phyloP scores from a whole-genome alignment of 2,888 invertebrate species.

The Lissocephala sabroskyi region DNA sequence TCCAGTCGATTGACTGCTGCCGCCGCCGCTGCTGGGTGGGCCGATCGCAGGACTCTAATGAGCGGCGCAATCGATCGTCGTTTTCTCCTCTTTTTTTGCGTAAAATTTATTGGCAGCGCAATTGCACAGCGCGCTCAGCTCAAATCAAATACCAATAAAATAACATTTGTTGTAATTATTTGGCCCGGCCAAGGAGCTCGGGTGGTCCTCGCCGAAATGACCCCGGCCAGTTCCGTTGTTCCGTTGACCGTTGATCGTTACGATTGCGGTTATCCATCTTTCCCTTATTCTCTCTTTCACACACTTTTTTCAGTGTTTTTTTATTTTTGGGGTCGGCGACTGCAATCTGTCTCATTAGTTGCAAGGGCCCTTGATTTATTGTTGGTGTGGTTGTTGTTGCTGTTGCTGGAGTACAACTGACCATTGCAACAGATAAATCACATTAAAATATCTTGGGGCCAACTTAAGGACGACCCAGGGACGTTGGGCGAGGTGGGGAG shows the following conservation, averaged over 20 bases:
- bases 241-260: no score
- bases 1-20: constrained; percentile 1
- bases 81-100: constrained; percentile 9
- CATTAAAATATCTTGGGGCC: constrained; percentile 51
- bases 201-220: constrained; percentile 9
- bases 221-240: constrained; percentile 4
- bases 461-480: constrained; percentile 6
- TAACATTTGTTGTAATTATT: constrained; percentile 58
- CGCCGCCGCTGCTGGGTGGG: no score
- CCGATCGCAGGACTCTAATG: no score
- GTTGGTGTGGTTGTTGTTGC: constrained; percentile 16
- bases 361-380: constrained; percentile 50
- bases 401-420: constrained; percentile 16
- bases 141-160: constrained; percentile 62
- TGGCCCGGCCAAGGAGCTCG: constrained; percentile 5
- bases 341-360: constrained; percentile 61
- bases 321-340: no score
- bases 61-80: no score
- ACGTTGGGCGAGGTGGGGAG: constrained; percentile 2
- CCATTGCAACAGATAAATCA: constrained; percentile 44
- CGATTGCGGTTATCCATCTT: no score
- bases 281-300: no score
- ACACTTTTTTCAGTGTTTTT: no score
- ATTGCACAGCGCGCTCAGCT: constrained; percentile 53
- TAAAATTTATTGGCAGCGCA: constrained; percentile 47